Evolutionary conservation across 1,140 invertebrate species (phyloP).

Genomic region (Notospermus geniculatus): DNA sequence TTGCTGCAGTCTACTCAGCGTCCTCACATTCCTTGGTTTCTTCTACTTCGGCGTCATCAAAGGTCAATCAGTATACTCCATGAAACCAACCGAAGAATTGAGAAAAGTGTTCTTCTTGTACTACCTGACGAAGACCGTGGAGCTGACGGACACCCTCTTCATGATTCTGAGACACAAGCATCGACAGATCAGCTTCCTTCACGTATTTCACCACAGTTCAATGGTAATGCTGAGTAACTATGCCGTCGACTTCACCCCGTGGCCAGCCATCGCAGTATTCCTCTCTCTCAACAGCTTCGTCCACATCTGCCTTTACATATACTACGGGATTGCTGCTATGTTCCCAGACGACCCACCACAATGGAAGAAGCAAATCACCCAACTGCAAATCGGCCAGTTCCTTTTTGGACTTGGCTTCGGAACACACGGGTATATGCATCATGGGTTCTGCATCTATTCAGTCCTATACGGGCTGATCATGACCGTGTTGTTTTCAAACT

Average conservation of each 20-base stretch:
- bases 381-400: slow-evolving; percentile 70
- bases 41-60: slow-evolving; percentile 25
- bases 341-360: slow-evolving; percentile 78
- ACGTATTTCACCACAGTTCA: slow-evolving; percentile 84
- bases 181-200: slow-evolving; percentile 81
- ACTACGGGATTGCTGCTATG: slow-evolving; percentile 81
- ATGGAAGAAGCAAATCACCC: slow-evolving; percentile 91
- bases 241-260: slow-evolving; percentile 44
- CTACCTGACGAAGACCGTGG: slow-evolving; percentile 42
- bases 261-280: slow-evolving; percentile 57
- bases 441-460: slow-evolving; percentile 56
- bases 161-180: slow-evolving; percentile 84
- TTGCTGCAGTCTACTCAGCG: slow-evolving; percentile 35
- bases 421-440: slow-evolving; percentile 34
- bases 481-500: slow-evolving; percentile 55
- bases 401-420: slow-evolving; percentile 36
- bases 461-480: slow-evolving; percentile 50
- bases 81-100: slow-evolving; percentile 24
- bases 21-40: slow-evolving; percentile 37
- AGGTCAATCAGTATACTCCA: slow-evolving; percentile 34
- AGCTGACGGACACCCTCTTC: slow-evolving; percentile 61
- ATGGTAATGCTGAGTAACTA: slow-evolving; percentile 62
- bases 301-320: slow-evolving; percentile 89
- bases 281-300: slow-evolving; percentile 87
- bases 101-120: slow-evolving; percentile 36